Conservation (phyloP, 2,888 invertebrate genomes). For the Coleophora flavipennella region DNA sequence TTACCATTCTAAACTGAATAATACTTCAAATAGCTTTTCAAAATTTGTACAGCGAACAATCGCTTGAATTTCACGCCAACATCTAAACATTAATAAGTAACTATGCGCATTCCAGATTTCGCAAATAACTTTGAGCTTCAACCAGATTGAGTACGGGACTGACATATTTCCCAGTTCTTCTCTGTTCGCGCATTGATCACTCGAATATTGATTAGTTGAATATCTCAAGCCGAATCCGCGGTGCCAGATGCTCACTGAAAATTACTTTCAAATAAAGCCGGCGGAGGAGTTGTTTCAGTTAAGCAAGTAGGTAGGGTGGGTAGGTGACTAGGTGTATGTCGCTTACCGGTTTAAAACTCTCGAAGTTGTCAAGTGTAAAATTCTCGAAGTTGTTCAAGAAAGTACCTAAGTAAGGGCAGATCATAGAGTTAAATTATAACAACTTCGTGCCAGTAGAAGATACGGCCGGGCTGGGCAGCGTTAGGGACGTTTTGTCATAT, state of each 20-base stretch:
- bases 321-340: too few relatives aligned
- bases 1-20: too few relatives aligned
- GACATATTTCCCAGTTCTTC: slow-evolving; percentile 66
- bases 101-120: neutral
- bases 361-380: too few relatives aligned
- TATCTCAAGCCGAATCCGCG: slow-evolving; percentile 65
- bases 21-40: slow-evolving; percentile 15
- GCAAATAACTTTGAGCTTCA: slow-evolving; percentile 38
- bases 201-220: slow-evolving; percentile 66
- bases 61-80: slow-evolving; percentile 13
- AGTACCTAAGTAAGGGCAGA: too few relatives aligned
- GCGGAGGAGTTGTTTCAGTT: slow-evolving; percentile 43
- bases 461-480: too few relatives aligned
- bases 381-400: too few relatives aligned
- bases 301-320: neutral
- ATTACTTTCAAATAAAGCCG: slow-evolving; percentile 68
- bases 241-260: slow-evolving; percentile 65
- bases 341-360: too few relatives aligned
- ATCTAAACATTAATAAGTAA: too few relatives aligned
- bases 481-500: too few relatives aligned
- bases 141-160: slow-evolving; percentile 56
- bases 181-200: slow-evolving; percentile 37
- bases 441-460: too few relatives aligned
- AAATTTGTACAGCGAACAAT: slow-evolving; percentile 20
- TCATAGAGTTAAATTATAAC: too few relatives aligned